Evolutionary conservation across 2,113 vertebrate genomes (phyloP), one percentile per base, ranked within the genome.

Genomic region (Tragelaphus buxtoni): DNA sequence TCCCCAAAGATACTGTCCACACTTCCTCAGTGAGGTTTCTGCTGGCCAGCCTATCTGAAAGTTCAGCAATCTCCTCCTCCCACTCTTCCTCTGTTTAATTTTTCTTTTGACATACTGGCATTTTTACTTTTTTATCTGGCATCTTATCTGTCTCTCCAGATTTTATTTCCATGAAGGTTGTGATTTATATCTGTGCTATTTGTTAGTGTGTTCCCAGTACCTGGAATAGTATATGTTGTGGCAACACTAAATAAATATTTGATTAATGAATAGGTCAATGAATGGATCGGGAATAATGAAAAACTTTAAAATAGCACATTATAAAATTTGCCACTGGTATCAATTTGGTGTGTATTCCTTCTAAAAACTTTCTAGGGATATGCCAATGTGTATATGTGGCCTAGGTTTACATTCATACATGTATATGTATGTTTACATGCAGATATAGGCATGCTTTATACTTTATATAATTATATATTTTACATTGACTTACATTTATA

Each of bases 1-100:
- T 7, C 2, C 3, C 18, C 1, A 7, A 0, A 0, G 2, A 30
- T 28, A 8, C 51, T 20, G 53, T 65, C 1, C 24, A 28, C 6
- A 18, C 17, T 58, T 72, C 10, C 45, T 79, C 45, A 9, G 53
- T 47, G 16, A 45, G 17, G 11, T 1, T 79, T 58, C n/a, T 32
- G 58, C 45, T 63, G 26, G 9, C 3, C 4, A 45, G 24, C 9
- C 12, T 17, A 49, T 16, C 3, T 10, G 35, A 90, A 79, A 90
- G 7, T 61, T 2, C 18, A 14, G 10, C 35, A 17, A 2, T 9
- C 20, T 8, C 4, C 14, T 12, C 35, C 2, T 42, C 16, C 20
- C 7, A 4, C 9, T 60, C 4, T 20, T n/a, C 13, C 35, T 42
- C 14, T 56, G 11, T 47, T 76, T 92, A n/a, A 20, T 49, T 89